Evolutionary conservation across 2,888 invertebrate genomes (phyloP).

Genomic region (Pemphredon lugubris): DNA sequence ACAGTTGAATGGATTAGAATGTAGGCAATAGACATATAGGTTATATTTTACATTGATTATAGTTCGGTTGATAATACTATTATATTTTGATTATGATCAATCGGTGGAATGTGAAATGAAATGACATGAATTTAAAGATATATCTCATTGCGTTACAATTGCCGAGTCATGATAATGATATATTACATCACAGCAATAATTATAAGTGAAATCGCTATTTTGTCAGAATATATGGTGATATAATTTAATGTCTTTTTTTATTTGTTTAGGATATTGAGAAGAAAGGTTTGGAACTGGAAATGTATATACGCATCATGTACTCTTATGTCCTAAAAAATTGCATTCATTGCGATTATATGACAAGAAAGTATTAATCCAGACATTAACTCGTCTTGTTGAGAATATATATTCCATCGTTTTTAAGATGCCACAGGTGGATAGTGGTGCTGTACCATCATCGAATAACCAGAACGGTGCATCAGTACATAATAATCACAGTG

Average conservation of each 20-base stretch:
- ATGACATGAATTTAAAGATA: too few relatives aligned
- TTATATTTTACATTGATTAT: slow-evolving; percentile 23
- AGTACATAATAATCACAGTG: slow-evolving; percentile 71
- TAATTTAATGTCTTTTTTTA: neutral
- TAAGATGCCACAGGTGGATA: slow-evolving; percentile 73
- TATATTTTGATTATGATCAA: neutral
- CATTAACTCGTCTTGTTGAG: slow-evolving; percentile 10
- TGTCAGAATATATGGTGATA: neutral
- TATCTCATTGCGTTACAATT: too few relatives aligned
- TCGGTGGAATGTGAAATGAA: too few relatives aligned
- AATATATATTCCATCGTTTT: slow-evolving; percentile 40
- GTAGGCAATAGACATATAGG: too few relatives aligned
- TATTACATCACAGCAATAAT: neutral
- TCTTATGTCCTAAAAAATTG: slow-evolving; percentile 16
- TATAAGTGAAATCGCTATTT: neutral
- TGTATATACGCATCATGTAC: slow-evolving; percentile 28
- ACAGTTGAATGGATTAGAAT: too few relatives aligned
- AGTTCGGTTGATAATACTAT: slow-evolving; percentile 1
- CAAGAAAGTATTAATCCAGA: slow-evolving; percentile 19
- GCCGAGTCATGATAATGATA: too few relatives aligned
- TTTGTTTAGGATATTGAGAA: slow-evolving; percentile 46
- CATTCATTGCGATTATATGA: slow-evolving; percentile 16
- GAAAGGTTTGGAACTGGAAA: slow-evolving; percentile 18
- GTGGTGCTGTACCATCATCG: slow-evolving; percentile 61
- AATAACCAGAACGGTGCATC: slow-evolving; percentile 73